Percentiles rank a stretch among this genome's conserved stretches.
Conservation (phyloP, 2,797 vertebrate genomes). For the Hypotaenidia philippensis region DNA sequence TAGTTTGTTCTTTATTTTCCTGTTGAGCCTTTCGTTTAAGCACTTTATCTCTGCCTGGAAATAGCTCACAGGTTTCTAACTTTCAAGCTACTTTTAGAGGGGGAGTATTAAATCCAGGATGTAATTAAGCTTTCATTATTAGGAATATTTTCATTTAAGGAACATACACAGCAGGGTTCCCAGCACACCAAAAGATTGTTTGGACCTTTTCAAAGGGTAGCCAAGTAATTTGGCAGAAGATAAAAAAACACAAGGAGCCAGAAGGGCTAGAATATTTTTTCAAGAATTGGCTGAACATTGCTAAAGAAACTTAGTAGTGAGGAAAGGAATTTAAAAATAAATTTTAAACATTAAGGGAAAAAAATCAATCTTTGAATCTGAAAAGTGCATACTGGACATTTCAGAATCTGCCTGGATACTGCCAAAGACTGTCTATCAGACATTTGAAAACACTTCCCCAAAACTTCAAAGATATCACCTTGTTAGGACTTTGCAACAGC, state of each 20-base stretch:
- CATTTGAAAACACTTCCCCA: neutral
- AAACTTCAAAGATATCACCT: neutral
- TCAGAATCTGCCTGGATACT: neutral
- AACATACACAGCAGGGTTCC: neutral
- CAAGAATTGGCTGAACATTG: neutral
- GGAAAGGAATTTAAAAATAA: neutral
- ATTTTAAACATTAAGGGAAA: neutral
- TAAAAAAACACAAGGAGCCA: neutral
- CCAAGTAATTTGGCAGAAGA: slow-evolving; percentile 36
- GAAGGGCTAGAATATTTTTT: neutral
- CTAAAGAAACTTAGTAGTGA: neutral
- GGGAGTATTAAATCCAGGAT: neutral
- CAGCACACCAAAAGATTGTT: neutral
- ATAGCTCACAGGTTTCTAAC: neutral
- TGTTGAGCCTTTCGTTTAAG: neutral
- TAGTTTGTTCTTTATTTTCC: neutral
- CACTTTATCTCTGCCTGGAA: neutral
- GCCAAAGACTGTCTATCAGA: neutral
- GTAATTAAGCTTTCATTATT: slow-evolving; percentile 29
- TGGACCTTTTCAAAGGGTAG: neutral
- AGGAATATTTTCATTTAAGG: slow-evolving; percentile 26
- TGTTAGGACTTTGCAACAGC: neutral
- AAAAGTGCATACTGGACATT: neutral
- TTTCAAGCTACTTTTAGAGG: neutral
- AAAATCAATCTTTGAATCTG: neutral